Conservation (phyloP, 2,797 vertebrate species). For the Sternarchorhynchus goeldii region DNA sequence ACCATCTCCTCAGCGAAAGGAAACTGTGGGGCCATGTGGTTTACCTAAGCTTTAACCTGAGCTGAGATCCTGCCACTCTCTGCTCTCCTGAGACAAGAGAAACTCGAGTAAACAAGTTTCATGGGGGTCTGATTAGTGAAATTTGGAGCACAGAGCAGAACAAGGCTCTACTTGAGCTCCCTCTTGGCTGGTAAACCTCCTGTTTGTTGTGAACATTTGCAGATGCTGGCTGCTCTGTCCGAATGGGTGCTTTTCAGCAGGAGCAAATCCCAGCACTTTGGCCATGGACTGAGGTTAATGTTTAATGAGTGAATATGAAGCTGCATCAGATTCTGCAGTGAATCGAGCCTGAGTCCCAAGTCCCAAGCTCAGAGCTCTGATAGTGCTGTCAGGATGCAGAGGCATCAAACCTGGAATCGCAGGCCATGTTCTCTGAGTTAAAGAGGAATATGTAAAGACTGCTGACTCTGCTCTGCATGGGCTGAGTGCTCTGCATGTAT, state of each 20-base stretch:
- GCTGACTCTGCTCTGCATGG: conserved; percentile 9
- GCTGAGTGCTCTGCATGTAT: conserved; percentile 3
- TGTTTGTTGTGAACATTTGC: conserved; percentile 45
- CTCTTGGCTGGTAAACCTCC: conserved; percentile 41
- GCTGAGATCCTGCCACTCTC: conserved; percentile 15
- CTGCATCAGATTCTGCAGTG: conserved; percentile 16
- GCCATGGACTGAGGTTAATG: conserved; percentile 41
- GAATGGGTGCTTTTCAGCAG: neutral
- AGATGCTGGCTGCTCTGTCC: conserved; percentile 29
- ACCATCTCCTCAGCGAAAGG: conserved; percentile 26
- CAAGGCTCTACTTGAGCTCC: conserved; percentile 33
- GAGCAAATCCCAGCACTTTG: conserved; percentile 41
- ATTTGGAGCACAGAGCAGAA: conserved; percentile 24
- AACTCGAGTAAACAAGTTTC: conserved; percentile 37
- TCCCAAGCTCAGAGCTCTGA: neutral
- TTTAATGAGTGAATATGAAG: conserved; percentile 38
- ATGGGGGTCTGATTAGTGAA: conserved; percentile 44
- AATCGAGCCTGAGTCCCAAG: conserved; percentile 11
- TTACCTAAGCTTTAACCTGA: conserved; percentile 17
- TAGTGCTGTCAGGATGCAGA: conserved; percentile 30
- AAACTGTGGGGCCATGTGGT: neutral
- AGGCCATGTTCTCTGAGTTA: conserved; percentile 4
- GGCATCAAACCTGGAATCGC: conserved; percentile 18
- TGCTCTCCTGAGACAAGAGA: neutral
- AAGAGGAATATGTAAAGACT: conserved; percentile 3